Evolutionary conservation across 2,888 invertebrate species (phyloP).

Genomic region (Himalopsyche japonica): DNA sequence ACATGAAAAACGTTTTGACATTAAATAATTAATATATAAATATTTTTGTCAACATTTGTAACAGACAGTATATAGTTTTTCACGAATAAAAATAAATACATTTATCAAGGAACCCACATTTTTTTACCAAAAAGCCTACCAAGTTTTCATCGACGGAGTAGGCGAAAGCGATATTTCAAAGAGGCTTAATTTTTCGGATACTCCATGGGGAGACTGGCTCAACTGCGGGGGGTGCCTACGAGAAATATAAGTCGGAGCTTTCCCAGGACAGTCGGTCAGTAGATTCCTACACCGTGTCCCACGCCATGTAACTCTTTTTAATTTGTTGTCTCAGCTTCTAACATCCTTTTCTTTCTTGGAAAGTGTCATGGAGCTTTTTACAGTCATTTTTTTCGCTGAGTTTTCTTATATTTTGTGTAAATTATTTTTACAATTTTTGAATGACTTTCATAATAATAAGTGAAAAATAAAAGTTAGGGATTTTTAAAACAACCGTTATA

Average conservation of each 20-base stretch:
- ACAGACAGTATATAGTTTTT: not conserved
- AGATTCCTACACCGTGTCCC: not conserved
- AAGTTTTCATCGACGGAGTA: not conserved
- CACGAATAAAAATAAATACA: not conserved
- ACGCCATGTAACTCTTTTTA: not conserved
- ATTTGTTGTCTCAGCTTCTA: not conserved
- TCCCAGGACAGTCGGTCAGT: not conserved
- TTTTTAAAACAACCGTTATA: not conserved
- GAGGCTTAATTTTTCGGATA: not conserved
- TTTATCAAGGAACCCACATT: not conserved
- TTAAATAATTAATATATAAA: not conserved
- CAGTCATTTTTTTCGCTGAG: not conserved
- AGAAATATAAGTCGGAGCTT: not conserved
- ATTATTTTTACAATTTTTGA: not conserved
- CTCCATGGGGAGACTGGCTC: not conserved
- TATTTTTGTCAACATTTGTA: not conserved
- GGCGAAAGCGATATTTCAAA: not conserved
- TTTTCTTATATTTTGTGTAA: not conserved
- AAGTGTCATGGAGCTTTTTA: not conserved
- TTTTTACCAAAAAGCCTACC: not conserved
- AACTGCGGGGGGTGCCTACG: not conserved
- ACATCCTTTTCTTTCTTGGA: not conserved
- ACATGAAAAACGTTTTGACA: not conserved
- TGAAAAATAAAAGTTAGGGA: not conserved
- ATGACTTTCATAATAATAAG: not conserved